Percentiles rank a stretch among this genome's conserved stretches.
Conservation (phyloP, 2,888 invertebrate species). For the Phortica okadai region DNA sequence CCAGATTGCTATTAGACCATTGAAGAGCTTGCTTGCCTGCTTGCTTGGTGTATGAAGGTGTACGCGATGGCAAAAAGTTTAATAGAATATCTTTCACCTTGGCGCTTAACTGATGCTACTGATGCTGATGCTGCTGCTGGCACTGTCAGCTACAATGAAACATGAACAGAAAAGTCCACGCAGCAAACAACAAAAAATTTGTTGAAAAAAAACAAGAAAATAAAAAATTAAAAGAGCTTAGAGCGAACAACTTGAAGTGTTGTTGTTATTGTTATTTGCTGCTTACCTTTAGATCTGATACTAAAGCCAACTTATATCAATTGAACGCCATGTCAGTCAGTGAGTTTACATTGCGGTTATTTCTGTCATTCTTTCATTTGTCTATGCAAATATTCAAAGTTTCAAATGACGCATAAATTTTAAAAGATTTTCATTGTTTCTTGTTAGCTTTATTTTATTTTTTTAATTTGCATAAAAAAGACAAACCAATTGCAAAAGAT, state of each 20-base stretch:
- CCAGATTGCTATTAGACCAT: not conserved
- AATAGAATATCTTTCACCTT: conserved; percentile 60
- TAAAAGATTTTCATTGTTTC: conserved; percentile 5
- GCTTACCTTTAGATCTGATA: not conserved
- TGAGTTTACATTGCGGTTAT: not conserved
- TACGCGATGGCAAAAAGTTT: conserved; percentile 51
- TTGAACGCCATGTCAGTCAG: conserved; percentile 17
- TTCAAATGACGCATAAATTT: conserved; percentile 20
- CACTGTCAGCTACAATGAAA: conserved; percentile 11
- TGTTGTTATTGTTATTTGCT: not conserved
- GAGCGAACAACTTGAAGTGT: not conserved
- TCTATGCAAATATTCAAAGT: conserved; percentile 6
- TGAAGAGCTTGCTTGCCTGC: not conserved
- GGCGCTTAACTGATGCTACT: not conserved
- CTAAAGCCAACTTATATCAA: conserved; percentile 16
- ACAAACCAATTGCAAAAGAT: not conserved
- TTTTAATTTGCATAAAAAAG: conserved; percentile 16
- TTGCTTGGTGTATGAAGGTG: not conserved
- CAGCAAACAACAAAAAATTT: not conserved
- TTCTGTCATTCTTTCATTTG: not conserved
- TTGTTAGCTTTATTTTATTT: not conserved
- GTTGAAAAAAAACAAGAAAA: not conserved
- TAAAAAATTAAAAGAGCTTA: not conserved
- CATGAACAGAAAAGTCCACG: conserved; percentile 10
- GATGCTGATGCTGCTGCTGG: conserved; percentile 2